These are phyloP conservation scores for Cryptops parisi DNA, from an alignment of 2,888 invertebrate genomes.

Conservation along the genomic window DNA sequence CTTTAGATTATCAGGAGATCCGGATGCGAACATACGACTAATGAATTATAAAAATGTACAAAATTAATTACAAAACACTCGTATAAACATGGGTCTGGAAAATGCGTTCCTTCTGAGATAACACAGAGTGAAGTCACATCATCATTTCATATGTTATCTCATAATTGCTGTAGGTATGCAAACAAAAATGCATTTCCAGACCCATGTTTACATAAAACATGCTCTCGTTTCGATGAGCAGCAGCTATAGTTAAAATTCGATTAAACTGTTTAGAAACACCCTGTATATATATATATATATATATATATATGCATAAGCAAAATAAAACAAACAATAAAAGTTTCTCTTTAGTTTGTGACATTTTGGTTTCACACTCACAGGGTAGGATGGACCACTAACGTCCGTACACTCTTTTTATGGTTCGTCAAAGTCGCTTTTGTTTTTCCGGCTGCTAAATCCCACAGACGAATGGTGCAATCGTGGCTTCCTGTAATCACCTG, in stretches of 20 bases:
- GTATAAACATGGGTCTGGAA: no score
- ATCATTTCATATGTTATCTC: no score
- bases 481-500: conserved; percentile 39
- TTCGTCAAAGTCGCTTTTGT: conserved; percentile 89
- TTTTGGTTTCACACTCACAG: conserved; percentile 36
- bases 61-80: conserved; percentile 17
- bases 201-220: no score
- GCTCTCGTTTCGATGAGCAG: no score
- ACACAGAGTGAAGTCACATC: no score
- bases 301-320: conserved; percentile 2
- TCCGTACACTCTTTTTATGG: conserved; percentile 78
- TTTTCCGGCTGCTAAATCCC: conserved; percentile 95
- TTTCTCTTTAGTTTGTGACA: no score
- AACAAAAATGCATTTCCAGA: no score
- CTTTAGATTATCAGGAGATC: conserved; percentile 96
- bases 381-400: conserved; percentile 41
- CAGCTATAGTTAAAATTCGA: no score
- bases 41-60: background rate
- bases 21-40: conserved; percentile 84
- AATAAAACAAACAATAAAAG: background rate
- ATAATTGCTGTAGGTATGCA: no score
- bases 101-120: no score
- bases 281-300: no score
- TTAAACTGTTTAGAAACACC: no score
- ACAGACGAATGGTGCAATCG: conserved; percentile 89